Conservation (phyloP, 2,797 vertebrate species). For the Falco peregrinus region DNA sequence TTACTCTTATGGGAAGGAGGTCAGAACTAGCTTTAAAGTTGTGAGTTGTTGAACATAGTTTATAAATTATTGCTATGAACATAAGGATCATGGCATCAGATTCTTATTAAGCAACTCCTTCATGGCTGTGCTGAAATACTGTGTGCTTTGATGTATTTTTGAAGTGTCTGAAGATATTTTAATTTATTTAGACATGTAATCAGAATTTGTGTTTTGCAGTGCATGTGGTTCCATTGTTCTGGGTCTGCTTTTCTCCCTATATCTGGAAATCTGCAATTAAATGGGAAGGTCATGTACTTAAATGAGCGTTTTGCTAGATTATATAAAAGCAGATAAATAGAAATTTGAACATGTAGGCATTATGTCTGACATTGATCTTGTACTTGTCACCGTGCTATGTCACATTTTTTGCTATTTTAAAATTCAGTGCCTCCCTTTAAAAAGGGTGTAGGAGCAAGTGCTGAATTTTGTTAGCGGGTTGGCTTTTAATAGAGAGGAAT, state of each 20-base stretch:
- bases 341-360: not conserved
- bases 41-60: not conserved
- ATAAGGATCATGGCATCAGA: not conserved
- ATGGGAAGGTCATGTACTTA: not conserved
- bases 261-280: not conserved
- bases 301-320: not conserved
- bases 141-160: not conserved
- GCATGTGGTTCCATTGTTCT: not conserved
- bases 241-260: not conserved
- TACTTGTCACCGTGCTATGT: constrained; percentile 52
- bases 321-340: constrained; percentile 29
- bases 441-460: constrained; percentile 51
- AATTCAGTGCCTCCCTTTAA: constrained; percentile 10
- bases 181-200: not conserved
- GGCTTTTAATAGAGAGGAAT: constrained; percentile 44
- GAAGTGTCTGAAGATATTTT: not conserved
- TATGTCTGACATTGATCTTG: constrained; percentile 48
- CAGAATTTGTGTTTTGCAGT: not conserved
- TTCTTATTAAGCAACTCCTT: not conserved
- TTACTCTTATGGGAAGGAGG: not conserved
- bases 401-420: constrained; percentile 46
- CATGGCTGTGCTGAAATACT: not conserved
- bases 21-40: not conserved
- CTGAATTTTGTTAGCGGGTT: constrained; percentile 33
- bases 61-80: not conserved